Evolutionary conservation across 2,888 invertebrate genomes (phyloP).

Genomic region (Mythimna loreyi): DNA sequence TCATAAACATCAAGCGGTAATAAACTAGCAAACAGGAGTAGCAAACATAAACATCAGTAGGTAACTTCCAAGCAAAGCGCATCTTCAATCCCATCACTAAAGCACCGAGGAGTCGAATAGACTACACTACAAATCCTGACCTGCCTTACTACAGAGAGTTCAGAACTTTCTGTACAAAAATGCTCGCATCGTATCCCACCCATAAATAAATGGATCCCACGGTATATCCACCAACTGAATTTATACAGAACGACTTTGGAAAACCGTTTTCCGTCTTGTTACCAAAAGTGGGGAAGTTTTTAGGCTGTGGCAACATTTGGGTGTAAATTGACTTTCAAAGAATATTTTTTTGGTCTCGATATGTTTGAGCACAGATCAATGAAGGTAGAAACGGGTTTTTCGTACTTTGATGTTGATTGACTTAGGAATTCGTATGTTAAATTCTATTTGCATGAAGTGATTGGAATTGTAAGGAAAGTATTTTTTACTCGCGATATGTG

Average conservation of each 20-base stretch:
- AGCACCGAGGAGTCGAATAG: constrained; percentile 55
- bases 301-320: constrained; percentile 40
- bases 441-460: constrained; percentile 11
- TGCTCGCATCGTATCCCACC: constrained; percentile 66
- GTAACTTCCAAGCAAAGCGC: background rate
- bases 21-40: background rate
- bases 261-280: constrained; percentile 66
- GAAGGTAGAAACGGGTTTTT: constrained; percentile 5
- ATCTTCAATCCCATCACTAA: constrained; percentile 41
- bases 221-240: constrained; percentile 56
- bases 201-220: constrained; percentile 75
- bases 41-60: background rate
- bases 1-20: too few species aligned
- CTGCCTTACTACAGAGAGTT: constrained; percentile 67
- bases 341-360: constrained; percentile 33
- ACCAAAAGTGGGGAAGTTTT: constrained; percentile 55
- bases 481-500: background rate
- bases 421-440: constrained; percentile 9
- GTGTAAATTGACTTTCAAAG: constrained; percentile 43
- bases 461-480: background rate
- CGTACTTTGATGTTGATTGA: constrained; percentile 27
- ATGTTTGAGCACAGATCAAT: constrained; percentile 30
- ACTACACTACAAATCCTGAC: constrained; percentile 70
- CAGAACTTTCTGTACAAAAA: constrained; percentile 69
- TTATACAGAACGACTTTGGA: constrained; percentile 69